Conservation (phyloP, 2,113 vertebrate genomes). For the Haemorhous mexicanus region DNA sequence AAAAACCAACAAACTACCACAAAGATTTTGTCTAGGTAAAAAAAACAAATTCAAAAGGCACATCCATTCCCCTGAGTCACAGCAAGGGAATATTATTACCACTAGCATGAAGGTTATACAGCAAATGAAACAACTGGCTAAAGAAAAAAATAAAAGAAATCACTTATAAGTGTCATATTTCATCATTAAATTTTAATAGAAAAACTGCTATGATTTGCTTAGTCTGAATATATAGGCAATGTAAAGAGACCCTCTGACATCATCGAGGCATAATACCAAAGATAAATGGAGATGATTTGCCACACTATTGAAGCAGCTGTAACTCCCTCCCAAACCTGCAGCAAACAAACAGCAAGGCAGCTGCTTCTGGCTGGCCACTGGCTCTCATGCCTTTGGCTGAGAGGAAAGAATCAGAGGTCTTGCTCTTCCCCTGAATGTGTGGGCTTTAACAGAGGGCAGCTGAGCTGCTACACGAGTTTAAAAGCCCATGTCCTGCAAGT, state of each 20-base stretch:
- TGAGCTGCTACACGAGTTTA: neutral
- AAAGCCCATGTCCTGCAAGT: neutral
- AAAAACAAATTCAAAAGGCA: neutral
- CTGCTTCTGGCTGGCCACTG: constrained; percentile 35
- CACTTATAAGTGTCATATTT: constrained; percentile 1
- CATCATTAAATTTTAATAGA: constrained; percentile 52
- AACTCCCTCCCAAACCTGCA: constrained; percentile 32
- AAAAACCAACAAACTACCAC: neutral
- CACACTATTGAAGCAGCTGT: constrained; percentile 34
- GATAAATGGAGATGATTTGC: constrained; percentile 40
- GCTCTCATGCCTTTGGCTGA: neutral
- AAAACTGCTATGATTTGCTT: constrained; percentile 32
- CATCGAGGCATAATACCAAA: neutral
- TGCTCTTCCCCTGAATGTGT: neutral
- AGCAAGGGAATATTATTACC: neutral
- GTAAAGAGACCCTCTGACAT: constrained; percentile 39
- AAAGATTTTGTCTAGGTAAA: neutral
- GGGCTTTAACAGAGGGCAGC: neutral
- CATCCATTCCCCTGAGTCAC: constrained; percentile 22
- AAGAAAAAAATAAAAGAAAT: neutral
- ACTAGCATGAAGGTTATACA: neutral
- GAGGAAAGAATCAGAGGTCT: neutral
- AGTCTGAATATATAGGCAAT: neutral
- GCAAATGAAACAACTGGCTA: constrained; percentile 14
- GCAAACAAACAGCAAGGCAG: constrained; percentile 31